Evolutionary conservation across 2,113 vertebrate species (phyloP).

Genomic region (Typhlomys cinereus): DNA sequence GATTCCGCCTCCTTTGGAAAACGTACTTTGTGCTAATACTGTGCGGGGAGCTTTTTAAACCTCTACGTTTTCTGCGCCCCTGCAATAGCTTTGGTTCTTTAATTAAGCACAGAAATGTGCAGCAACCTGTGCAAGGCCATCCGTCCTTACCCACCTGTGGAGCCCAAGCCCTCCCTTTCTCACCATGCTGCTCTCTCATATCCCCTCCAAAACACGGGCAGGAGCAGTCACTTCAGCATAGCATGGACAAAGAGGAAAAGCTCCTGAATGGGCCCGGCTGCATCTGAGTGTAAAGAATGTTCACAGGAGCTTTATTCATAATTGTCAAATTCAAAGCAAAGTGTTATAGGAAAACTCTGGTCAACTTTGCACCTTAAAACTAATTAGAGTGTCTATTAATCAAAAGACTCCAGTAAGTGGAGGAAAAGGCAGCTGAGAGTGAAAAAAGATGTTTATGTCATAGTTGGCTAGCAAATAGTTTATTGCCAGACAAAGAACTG

Average conservation of each 20-base stretch:
- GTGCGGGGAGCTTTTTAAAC: not conserved
- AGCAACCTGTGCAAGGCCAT: not conserved
- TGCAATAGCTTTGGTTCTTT: not conserved
- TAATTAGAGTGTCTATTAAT: constrained; percentile 22
- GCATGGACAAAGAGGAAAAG: not conserved
- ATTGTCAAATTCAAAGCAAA: no score
- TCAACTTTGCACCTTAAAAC: not conserved
- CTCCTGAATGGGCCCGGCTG: not conserved
- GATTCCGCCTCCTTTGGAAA: no score
- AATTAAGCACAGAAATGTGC: not conserved
- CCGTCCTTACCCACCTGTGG: not conserved
- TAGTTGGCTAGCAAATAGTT: not conserved
- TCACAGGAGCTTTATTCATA: no score
- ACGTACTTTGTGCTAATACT: not conserved
- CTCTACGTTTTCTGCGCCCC: not conserved
- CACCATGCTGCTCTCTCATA: not conserved
- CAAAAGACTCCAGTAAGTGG: constrained; percentile 7
- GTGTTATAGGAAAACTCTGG: not conserved
- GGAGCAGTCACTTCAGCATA: not conserved
- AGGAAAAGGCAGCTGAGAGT: not conserved
- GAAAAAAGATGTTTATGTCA: not conserved
- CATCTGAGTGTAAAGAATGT: no score
- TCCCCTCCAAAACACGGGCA: not conserved
- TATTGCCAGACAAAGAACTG: constrained; percentile 31
- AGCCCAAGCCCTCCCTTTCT: not conserved